Evolutionary conservation across 2,888 invertebrate genomes (phyloP).

Genomic region (Lasioglossum lativentre): DNA sequence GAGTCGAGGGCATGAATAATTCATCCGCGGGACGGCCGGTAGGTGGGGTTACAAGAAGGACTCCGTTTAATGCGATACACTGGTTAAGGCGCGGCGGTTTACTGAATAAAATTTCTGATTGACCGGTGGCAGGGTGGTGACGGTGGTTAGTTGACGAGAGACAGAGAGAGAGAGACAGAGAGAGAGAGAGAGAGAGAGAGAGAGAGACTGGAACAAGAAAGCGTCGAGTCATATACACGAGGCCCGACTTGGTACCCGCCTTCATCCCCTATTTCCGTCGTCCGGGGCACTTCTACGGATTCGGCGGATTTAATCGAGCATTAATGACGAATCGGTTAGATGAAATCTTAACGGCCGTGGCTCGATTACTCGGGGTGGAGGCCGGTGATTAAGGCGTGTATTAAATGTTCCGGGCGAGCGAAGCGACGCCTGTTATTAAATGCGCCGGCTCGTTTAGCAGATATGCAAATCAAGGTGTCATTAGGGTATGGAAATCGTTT

Average conservation of each 20-base stretch:
- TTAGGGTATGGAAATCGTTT: conserved; percentile 25
- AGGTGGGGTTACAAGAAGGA: conserved; percentile 72
- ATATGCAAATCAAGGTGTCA: conserved; percentile 31
- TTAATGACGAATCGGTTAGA: conserved; percentile 52
- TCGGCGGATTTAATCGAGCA: conserved; percentile 33
- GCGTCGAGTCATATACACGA: conserved; percentile 71
- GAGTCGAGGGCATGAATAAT: conserved; percentile 82
- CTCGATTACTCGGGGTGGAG: conserved; percentile 21
- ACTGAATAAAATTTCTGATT: conserved; percentile 82
- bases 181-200: not conserved
- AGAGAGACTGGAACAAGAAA: conserved; percentile 72
- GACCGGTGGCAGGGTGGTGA: conserved; percentile 80
- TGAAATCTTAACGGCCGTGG: conserved; percentile 44
- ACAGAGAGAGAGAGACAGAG: not conserved
- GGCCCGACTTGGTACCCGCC: conserved; percentile 15
- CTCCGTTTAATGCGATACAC: conserved; percentile 82
- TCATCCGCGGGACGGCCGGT: conserved; percentile 72
- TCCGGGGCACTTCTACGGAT: conserved; percentile 41
- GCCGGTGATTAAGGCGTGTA: conserved; percentile 29
- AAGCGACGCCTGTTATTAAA: conserved; percentile 17
- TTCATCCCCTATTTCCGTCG: conserved; percentile 19
- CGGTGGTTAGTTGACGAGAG: conserved; percentile 64
- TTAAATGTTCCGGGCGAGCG: conserved; percentile 28
- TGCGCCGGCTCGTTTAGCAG: not conserved
- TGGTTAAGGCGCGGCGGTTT: conserved; percentile 81